Evolutionary conservation across 1,140 invertebrate species (phyloP).

Genomic region (Sycophaga agraensis): DNA sequence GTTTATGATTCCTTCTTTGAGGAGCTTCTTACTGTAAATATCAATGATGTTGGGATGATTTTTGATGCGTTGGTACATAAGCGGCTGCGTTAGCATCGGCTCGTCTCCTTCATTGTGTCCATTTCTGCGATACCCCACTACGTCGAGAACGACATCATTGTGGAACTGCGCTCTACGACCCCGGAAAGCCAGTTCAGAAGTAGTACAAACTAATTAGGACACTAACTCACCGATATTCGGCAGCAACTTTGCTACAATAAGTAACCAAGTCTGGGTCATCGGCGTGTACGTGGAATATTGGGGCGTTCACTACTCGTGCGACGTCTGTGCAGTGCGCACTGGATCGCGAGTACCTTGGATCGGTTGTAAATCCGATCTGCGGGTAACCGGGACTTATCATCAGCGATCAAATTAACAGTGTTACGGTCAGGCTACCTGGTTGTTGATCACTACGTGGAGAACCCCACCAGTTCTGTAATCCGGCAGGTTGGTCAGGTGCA

Average conservation of each 20-base stretch:
- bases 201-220: too few species aligned
- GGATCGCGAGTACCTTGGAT: slow-evolving; percentile 74
- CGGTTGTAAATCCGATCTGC: slow-evolving; percentile 83
- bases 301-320: slow-evolving; percentile 83
- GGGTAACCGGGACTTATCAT: too few species aligned
- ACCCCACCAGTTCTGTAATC: slow-evolving; percentile 86
- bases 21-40: slow-evolving; percentile 74
- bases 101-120: slow-evolving; percentile 96
- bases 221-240: slow-evolving; percentile 66
- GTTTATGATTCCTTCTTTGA: slow-evolving; percentile 72
- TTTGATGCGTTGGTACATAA: slow-evolving; percentile 89
- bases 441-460: slow-evolving; percentile 89
- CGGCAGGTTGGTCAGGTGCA: slow-evolving; percentile 82
- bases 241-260: slow-evolving; percentile 80
- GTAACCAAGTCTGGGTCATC: slow-evolving; percentile 91
- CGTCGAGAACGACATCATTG: slow-evolving; percentile 88
- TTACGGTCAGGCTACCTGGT: slow-evolving; percentile 67
- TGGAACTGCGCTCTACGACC: slow-evolving; percentile 77
- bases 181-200: too few species aligned
- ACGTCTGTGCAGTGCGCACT: slow-evolving; percentile 74
- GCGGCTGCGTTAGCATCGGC: slow-evolving; percentile 91
- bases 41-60: slow-evolving; percentile 65
- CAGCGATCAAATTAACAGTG: too few species aligned
- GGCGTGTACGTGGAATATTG: slow-evolving; percentile 92
- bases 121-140: slow-evolving; percentile 82